A percentile compares a stretch with the other conserved stretches of the same genome.
These are phyloP conservation scores for Oscheius myriophilus DNA, from an alignment of 2,888 invertebrate genomes.

Conservation along the genomic window DNA sequence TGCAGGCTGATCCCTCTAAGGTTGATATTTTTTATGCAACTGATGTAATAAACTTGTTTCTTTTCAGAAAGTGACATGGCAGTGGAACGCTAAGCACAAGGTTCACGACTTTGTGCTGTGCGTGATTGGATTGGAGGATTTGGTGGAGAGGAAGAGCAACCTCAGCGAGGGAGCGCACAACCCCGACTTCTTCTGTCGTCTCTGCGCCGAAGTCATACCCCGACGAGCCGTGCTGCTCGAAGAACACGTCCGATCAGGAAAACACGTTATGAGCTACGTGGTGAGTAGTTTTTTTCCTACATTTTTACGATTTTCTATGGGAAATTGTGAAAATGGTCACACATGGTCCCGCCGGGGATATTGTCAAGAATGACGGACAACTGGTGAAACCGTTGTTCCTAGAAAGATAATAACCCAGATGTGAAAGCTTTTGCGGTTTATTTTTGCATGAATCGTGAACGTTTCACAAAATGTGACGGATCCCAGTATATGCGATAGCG, in stretches of 20 bases:
- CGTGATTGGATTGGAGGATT: slow-evolving; percentile 46
- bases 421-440: too few species aligned
- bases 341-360: too few species aligned
- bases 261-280: slow-evolving; percentile 46
- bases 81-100: slow-evolving; percentile 36
- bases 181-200: slow-evolving; percentile 45
- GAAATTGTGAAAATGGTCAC: slow-evolving; percentile 1
- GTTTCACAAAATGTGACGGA: too few species aligned
- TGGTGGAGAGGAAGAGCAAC: slow-evolving; percentile 40
- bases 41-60: not conserved
- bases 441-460: too few species aligned
- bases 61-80: slow-evolving; percentile 51
- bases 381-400: too few species aligned
- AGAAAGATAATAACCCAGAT: too few species aligned
- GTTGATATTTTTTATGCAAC: slow-evolving; percentile 15
- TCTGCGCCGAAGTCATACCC: slow-evolving; percentile 38
- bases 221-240: slow-evolving; percentile 35
- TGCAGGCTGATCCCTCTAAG: slow-evolving; percentile 44
- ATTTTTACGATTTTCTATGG: not conserved
- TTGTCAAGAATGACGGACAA: too few species aligned
- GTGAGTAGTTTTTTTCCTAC: slow-evolving; percentile 25
- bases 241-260: slow-evolving; percentile 39
- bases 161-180: slow-evolving; percentile 9
- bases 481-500: too few species aligned
- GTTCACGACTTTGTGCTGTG: slow-evolving; percentile 43